These are phyloP conservation scores for Lathronympha strigana DNA, from an alignment of 2,888 invertebrate genomes.

Conservation along the genomic window DNA sequence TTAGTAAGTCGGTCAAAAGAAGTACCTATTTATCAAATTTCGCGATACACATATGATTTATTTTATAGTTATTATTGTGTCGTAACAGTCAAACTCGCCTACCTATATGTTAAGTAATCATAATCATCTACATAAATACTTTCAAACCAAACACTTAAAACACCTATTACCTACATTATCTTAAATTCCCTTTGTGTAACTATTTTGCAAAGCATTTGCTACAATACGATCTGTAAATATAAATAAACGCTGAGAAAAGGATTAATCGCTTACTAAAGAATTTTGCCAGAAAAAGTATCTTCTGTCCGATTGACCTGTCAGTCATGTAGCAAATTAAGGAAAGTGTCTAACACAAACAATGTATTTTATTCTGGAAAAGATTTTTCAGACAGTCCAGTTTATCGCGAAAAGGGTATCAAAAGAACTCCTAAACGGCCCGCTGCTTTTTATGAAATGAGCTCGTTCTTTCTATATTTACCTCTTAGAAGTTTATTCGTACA, in stretches of 20 bases:
- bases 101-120: too few species aligned
- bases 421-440: background rate
- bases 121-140: background rate
- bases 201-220: background rate
- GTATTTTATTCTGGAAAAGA: background rate
- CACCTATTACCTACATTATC: too few species aligned
- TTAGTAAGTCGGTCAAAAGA: too few species aligned
- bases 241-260: background rate
- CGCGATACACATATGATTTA: too few species aligned
- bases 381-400: background rate
- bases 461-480: too few species aligned
- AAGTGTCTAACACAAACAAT: constrained; percentile 8
- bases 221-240: background rate
- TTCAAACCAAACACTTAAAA: background rate
- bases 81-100: too few species aligned
- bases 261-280: background rate
- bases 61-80: too few species aligned
- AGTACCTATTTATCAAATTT: too few species aligned
- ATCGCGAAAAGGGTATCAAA: background rate
- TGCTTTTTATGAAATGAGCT: background rate
- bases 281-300: background rate
- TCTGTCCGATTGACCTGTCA: constrained; percentile 17
- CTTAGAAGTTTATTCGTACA: too few species aligned
- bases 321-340: constrained; percentile 6
- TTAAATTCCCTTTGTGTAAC: background rate